These are phyloP conservation scores for Ophthalmotilapia sp. DNA, from an alignment of 2,113 vertebrate species.

Conservation along the genomic window DNA sequence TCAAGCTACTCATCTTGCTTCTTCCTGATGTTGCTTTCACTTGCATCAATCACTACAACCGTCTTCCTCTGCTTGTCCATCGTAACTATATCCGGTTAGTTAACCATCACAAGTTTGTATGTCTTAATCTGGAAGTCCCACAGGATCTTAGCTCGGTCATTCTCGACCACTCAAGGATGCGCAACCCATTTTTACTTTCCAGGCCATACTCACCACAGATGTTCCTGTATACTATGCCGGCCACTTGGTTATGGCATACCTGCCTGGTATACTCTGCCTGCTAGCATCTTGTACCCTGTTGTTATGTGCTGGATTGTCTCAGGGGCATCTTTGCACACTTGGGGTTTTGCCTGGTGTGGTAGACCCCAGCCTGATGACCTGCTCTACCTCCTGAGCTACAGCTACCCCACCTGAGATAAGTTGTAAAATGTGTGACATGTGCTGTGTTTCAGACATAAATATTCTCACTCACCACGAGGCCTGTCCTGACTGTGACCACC, in stretches of 20 bases:
- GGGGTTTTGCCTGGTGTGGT: background rate
- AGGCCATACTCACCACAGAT: background rate
- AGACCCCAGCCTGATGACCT: background rate
- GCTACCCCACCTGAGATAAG: background rate
- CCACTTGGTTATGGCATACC: background rate
- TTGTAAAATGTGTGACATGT: background rate
- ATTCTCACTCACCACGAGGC: constrained; percentile 89
- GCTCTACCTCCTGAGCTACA: background rate
- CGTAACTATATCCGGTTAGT: background rate
- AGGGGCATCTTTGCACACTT: background rate
- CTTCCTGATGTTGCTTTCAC: background rate
- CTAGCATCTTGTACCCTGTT: background rate
- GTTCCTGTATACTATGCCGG: background rate
- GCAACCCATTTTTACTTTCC: background rate
- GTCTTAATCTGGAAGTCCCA: background rate
- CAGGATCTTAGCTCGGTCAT: background rate
- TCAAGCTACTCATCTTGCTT: background rate
- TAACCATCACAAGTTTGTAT: background rate
- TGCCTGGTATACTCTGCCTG: background rate
- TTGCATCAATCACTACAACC: background rate
- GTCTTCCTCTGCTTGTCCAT: background rate
- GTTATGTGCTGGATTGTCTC: background rate
- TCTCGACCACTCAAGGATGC: fast-evolving
- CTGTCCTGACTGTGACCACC: constrained; percentile 89
- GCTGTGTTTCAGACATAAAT: background rate